These are phyloP conservation scores for Limanda limanda DNA, from an alignment of 2,113 vertebrate species.

Conservation along the genomic window DNA sequence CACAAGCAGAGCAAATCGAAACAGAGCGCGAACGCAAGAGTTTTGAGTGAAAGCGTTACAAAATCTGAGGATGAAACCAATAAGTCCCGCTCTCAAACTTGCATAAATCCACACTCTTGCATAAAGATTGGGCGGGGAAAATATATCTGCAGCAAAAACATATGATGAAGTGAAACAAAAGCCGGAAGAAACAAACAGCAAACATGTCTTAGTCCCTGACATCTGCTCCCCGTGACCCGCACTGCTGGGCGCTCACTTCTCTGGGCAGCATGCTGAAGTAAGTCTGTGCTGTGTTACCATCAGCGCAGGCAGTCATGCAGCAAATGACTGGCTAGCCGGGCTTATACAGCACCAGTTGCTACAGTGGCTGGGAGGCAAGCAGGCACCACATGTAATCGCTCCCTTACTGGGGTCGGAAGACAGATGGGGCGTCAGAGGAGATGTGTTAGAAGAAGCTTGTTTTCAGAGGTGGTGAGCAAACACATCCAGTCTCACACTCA, in stretches of 20 bases:
- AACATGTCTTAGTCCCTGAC: slow-evolving; percentile 4
- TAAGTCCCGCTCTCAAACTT: too few species aligned
- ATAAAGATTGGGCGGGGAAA: too few species aligned
- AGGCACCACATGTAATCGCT: slow-evolving; percentile 49
- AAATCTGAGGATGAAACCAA: too few species aligned
- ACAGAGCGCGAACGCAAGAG: too few species aligned
- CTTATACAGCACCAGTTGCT: slow-evolving; percentile 27
- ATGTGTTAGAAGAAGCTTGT: neutral
- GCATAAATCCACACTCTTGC: too few species aligned
- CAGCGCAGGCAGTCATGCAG: slow-evolving; percentile 37
- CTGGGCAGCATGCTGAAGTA: slow-evolving; percentile 16
- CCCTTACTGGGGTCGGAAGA: slow-evolving; percentile 14
- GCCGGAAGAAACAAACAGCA: slow-evolving; percentile 16
- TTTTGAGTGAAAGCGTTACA: too few species aligned
- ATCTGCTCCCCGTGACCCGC: neutral
- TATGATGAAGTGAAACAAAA: slow-evolving; percentile 6
- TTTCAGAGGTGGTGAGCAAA: slow-evolving; percentile 1
- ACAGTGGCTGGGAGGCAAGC: slow-evolving; percentile 16
- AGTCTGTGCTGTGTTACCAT: slow-evolving; percentile 29
- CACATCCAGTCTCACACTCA: neutral
- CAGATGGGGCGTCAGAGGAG: neutral
- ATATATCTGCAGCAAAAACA: neutral
- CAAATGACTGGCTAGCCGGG: slow-evolving; percentile 45
- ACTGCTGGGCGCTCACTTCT: neutral
- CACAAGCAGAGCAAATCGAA: too few species aligned